phyloP scores from a whole-genome alignment of 2,888 invertebrate genomes.

The Limulus polyphemus region DNA sequence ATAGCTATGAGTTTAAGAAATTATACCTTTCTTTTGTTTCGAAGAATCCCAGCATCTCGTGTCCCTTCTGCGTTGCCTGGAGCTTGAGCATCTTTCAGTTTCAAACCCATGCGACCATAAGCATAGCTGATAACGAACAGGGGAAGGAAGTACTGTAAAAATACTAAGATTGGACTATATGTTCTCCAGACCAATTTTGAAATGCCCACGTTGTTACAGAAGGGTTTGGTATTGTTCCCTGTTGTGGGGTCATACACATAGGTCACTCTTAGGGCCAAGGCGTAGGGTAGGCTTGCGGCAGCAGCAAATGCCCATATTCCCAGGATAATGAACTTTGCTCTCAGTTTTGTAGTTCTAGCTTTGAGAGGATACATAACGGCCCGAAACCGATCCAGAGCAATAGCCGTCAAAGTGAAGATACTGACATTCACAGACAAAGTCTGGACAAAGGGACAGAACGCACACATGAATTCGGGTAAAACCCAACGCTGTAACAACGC shows the following conservation, averaged over 20 bases:
- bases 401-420: conserved; percentile 72
- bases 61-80: conserved; percentile 66
- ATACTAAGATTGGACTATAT: conserved; percentile 35
- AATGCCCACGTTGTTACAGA: conserved; percentile 34
- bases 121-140: conserved; percentile 67
- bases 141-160: conserved; percentile 57
- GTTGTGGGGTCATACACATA: conserved; percentile 36
- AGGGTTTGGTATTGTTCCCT: conserved; percentile 27
- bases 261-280: conserved; percentile 48
- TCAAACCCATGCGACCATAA: conserved; percentile 64
- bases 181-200: conserved; percentile 27
- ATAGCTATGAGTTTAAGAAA: no score
- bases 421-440: conserved; percentile 74
- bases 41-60: conserved; percentile 60
- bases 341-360: conserved; percentile 57
- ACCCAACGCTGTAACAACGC: conserved; percentile 75
- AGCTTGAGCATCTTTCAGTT: conserved; percentile 62
- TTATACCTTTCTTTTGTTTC: conserved; percentile 65
- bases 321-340: conserved; percentile 58
- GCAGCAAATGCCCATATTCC: conserved; percentile 60
- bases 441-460: conserved; percentile 76
- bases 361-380: conserved; percentile 43
- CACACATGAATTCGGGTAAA: conserved; percentile 71
- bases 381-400: conserved; percentile 66
- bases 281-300: conserved; percentile 48